Evolutionary conservation across 2,113 vertebrate genomes (phyloP).

Genomic region (Saccopteryx bilineata): DNA sequence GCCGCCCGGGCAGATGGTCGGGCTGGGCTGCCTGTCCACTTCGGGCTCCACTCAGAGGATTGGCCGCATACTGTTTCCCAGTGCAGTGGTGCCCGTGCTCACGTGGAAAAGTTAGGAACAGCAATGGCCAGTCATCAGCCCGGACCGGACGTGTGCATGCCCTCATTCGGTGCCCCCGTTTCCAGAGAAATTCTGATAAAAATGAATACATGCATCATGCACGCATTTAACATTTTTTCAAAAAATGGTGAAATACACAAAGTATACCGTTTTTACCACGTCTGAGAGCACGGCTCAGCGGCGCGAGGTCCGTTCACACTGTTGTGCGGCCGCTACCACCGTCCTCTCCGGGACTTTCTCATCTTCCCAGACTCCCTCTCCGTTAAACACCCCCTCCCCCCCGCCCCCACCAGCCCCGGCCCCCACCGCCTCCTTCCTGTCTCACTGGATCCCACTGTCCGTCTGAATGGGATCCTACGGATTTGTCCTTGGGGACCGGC

Average conservation of each 20-base stretch:
- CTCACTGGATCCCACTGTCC: accelerated
- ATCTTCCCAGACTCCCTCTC: accelerated
- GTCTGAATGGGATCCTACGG: accelerated
- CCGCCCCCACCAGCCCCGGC: background rate
- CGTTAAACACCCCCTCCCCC: accelerated
- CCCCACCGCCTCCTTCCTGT: accelerated
- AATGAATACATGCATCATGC: accelerated
- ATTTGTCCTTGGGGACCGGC: accelerated
- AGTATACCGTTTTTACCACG: accelerated
- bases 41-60: accelerated
- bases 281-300: accelerated
- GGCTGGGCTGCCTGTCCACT: accelerated
- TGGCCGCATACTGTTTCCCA: accelerated
- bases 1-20: too few species aligned
- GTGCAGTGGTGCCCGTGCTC: accelerated
- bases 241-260: background rate
- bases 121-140: accelerated
- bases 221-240: accelerated
- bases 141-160: accelerated
- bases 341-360: accelerated
- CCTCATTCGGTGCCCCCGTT: accelerated
- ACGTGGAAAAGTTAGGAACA: accelerated
- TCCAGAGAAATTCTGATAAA: background rate
- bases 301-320: accelerated
- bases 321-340: accelerated